Evolutionary conservation across 2,797 vertebrate genomes (phyloP).

Genomic region (Sebastes vulpes): DNA sequence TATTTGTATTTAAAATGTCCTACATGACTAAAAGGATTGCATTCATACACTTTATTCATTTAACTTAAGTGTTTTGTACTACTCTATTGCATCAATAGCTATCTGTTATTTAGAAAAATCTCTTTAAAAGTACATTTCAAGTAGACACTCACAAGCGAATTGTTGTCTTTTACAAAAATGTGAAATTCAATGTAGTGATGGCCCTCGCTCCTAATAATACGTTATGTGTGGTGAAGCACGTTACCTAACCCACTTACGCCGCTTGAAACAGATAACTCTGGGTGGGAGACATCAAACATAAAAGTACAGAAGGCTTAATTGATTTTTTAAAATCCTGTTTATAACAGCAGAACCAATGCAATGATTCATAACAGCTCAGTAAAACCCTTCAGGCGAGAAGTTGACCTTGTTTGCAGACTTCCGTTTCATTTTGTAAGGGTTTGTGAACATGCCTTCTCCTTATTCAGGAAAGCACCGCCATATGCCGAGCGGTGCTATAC

Average conservation of each 20-base stretch:
- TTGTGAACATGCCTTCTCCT: conserved; percentile 35
- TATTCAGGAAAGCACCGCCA: conserved; percentile 34
- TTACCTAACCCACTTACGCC: conserved; percentile 66
- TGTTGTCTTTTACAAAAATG: conserved; percentile 2
- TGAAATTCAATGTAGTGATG: conserved; percentile 1
- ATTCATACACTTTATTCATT: background rate
- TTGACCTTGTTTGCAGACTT: conserved; percentile 77
- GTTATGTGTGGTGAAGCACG: conserved; percentile 50
- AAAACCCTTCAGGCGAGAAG: conserved; percentile 58
- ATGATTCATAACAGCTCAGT: conserved; percentile 71
- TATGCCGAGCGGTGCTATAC: conserved; percentile 36
- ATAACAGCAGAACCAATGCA: conserved; percentile 68
- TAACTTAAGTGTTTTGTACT: background rate
- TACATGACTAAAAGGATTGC: background rate
- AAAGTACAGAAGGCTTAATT: conserved; percentile 67
- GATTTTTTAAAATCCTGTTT: conserved; percentile 71
- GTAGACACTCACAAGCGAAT: background rate
- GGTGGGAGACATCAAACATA: conserved; percentile 71
- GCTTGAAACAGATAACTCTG: conserved; percentile 67
- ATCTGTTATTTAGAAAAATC: background rate
- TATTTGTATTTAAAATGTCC: conserved; percentile 1
- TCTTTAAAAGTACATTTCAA: background rate
- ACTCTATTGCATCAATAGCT: background rate
- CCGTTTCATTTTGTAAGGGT: conserved; percentile 48
- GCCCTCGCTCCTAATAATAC: conserved; percentile 19